These are phyloP conservation scores for Rhinopomastus cyanomelas DNA, from an alignment of 2,113 vertebrate species.

Conservation along the genomic window DNA sequence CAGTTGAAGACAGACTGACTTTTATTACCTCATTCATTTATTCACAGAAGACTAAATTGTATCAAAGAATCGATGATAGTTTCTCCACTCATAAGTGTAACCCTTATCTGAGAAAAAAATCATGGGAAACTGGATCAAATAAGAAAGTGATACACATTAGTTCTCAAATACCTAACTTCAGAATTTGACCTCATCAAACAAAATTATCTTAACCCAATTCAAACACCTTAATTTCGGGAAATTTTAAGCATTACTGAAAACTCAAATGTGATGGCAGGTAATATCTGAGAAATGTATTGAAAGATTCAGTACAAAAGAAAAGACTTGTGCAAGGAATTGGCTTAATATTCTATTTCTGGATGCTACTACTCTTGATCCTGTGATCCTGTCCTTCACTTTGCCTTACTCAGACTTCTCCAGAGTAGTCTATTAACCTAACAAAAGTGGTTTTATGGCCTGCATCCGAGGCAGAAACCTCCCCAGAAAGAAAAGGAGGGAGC, in stretches of 20 bases:
- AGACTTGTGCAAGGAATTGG: not conserved
- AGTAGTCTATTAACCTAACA: not conserved
- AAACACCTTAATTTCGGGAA: not conserved
- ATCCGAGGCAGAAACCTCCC: not conserved
- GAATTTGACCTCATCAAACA: slow-evolving; percentile 9
- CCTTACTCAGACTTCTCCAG: not conserved
- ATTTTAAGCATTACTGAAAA: slow-evolving; percentile 8
- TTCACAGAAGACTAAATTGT: not conserved
- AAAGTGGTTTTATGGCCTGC: not conserved
- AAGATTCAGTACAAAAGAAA: not conserved
- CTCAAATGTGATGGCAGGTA: slow-evolving; percentile 1
- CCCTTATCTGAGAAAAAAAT: slow-evolving; percentile 12
- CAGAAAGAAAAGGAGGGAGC: not conserved
- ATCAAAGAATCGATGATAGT: not conserved
- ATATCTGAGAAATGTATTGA: not conserved
- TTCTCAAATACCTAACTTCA: slow-evolving; percentile 34
- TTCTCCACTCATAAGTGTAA: not conserved
- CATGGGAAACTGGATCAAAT: not conserved
- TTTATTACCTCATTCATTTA: slow-evolving; percentile 12
- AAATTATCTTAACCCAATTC: not conserved
- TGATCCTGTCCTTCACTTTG: not conserved
- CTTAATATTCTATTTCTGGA: not conserved
- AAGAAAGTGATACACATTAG: not conserved
- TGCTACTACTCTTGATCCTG: not conserved
- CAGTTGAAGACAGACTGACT: not conserved